These are phyloP conservation scores for Papilio xuthus DNA, from an alignment of 1,140 invertebrate genomes.

Conservation along the genomic window DNA sequence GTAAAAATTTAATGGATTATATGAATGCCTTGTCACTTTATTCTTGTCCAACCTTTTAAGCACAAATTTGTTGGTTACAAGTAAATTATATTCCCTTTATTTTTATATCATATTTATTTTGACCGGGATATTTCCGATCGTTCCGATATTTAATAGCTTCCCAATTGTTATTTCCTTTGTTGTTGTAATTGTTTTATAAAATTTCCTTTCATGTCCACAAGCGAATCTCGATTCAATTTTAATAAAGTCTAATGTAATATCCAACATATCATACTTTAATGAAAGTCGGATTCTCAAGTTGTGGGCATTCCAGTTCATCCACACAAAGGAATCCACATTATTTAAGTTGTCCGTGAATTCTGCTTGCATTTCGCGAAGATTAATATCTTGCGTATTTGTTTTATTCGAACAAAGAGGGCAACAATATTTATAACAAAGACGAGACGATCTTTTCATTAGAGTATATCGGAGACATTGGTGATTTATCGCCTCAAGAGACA, in stretches of 20 bases:
- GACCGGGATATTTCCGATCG: background rate
- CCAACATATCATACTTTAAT: conserved; percentile 25
- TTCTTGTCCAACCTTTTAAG: background rate
- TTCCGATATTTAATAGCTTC: background rate
- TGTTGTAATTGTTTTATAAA: background rate
- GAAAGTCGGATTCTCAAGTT: conserved; percentile 30
- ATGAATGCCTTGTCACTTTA: background rate
- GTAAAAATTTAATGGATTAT: background rate
- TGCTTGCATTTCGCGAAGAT: conserved; percentile 34
- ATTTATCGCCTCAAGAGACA: conserved; percentile 75
- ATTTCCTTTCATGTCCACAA: background rate
- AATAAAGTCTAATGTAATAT: conserved; percentile 17
- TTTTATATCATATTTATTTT: background rate
- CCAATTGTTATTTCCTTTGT: background rate
- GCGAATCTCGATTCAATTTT: background rate
- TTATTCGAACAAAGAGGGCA: conserved; percentile 38
- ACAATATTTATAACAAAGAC: conserved; percentile 34
- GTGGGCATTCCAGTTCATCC: conserved; percentile 23
- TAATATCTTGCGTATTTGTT: conserved; percentile 41
- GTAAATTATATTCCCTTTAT: background rate
- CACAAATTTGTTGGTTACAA: background rate
- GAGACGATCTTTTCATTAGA: conserved; percentile 74
- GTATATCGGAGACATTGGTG: conserved; percentile 67
- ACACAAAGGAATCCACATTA: conserved; percentile 32
- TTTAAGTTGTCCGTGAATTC: conserved; percentile 33